These are phyloP conservation scores for Stichodactyla mertensii DNA, from an alignment of 64 coral and sea anemone species.

Conservation along the genomic window DNA sequence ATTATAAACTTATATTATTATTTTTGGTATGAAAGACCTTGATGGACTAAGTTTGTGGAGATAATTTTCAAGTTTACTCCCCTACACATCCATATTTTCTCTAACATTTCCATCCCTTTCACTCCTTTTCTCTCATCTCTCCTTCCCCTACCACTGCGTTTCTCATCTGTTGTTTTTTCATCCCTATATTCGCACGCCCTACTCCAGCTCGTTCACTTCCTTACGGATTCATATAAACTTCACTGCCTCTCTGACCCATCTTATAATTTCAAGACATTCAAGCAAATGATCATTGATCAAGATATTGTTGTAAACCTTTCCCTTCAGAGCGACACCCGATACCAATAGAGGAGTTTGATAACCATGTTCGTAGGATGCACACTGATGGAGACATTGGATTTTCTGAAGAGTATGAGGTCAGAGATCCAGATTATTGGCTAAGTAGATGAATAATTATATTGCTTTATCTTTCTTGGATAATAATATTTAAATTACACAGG, in stretches of 20 bases:
- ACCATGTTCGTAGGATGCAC: slow-evolving; percentile 81
- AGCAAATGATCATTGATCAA: neutral
- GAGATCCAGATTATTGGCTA: neutral
- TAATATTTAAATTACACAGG: too few relatives aligned
- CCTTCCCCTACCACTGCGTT: neutral
- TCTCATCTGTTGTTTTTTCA: neutral
- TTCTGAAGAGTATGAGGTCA: slow-evolving; percentile 88
- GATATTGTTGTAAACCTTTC: neutral
- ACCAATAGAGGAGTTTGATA: slow-evolving; percentile 74
- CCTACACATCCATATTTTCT: too few relatives aligned
- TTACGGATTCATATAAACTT: neutral
- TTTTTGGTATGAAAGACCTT: too few relatives aligned
- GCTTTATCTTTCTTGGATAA: too few relatives aligned
- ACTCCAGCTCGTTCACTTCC: neutral
- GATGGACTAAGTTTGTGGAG: too few relatives aligned
- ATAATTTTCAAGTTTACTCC: too few relatives aligned
- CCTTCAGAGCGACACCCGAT: slow-evolving; percentile 60
- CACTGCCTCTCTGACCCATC: neutral
- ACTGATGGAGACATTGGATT: slow-evolving; percentile 89
- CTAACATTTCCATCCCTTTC: neutral
- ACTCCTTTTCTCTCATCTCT: neutral
- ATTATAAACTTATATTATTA: too few relatives aligned
- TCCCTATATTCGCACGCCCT: neutral
- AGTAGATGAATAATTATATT: too few relatives aligned
- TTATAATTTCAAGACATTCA: neutral